Evolutionary conservation across 1,140 invertebrate species (phyloP).

Genomic region (Scaptomyza pallida): DNA sequence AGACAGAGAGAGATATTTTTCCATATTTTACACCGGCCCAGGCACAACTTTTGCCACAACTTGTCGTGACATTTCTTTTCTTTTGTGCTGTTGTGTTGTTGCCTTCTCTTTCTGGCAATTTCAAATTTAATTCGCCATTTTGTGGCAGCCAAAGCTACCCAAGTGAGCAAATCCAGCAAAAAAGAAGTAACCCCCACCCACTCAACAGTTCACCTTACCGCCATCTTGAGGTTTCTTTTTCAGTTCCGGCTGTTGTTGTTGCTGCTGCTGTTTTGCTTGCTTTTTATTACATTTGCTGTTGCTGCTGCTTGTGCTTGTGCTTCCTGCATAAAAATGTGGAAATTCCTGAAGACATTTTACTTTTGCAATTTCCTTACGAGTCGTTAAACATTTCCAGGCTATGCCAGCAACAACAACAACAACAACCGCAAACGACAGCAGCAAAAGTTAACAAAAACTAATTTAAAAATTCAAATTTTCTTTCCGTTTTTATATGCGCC

Average conservation of each 20-base stretch:
- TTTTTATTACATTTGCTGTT: slow-evolving; percentile 75
- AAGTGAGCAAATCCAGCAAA: slow-evolving; percentile 36
- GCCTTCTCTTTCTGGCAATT: slow-evolving; percentile 52
- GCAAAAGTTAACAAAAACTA: slow-evolving; percentile 81
- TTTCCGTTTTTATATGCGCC: slow-evolving; percentile 81
- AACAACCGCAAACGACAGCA: slow-evolving; percentile 48
- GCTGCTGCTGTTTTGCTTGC: slow-evolving; percentile 53
- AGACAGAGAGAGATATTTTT: slow-evolving; percentile 61
- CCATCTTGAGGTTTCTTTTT: slow-evolving; percentile 71
- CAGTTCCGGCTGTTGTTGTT: slow-evolving; percentile 32
- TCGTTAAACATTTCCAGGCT: slow-evolving; percentile 82
- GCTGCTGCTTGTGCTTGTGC: slow-evolving; percentile 17
- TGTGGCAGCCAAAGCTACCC: slow-evolving; percentile 52
- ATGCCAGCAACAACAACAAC: slow-evolving; percentile 45
- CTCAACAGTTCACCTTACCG: slow-evolving; percentile 40
- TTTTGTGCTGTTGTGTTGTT: background rate
- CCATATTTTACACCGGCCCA: slow-evolving; percentile 74
- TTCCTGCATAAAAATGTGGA: slow-evolving; percentile 75
- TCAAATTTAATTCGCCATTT: slow-evolving; percentile 83
- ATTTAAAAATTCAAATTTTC: slow-evolving; percentile 83
- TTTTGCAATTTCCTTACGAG: slow-evolving; percentile 82
- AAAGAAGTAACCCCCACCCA: slow-evolving; percentile 22
- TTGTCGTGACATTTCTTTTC: slow-evolving; percentile 63
- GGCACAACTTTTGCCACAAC: slow-evolving; percentile 75
- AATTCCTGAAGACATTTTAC: slow-evolving; percentile 82